These are phyloP conservation scores for Sebastes nivosus DNA, from an alignment of 2,797 vertebrate species.

Conservation along the genomic window DNA sequence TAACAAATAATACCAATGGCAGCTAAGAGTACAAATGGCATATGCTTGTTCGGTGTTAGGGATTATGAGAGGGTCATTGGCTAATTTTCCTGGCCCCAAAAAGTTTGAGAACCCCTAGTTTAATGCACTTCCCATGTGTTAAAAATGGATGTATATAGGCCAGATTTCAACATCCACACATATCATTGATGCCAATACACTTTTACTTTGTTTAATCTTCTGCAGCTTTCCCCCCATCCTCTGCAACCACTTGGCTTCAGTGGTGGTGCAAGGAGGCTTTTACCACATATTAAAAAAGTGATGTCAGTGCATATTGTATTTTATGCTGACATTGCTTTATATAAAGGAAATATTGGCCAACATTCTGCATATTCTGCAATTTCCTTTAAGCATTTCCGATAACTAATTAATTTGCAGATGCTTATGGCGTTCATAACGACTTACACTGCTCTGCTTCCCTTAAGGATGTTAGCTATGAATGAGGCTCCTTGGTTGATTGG, in stretches of 20 bases:
- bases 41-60: too few relatives aligned
- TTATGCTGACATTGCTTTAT: not conserved
- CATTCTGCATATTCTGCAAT: not conserved
- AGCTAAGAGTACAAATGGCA: too few relatives aligned
- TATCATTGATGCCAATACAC: not conserved
- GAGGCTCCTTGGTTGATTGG: not conserved
- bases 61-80: too few relatives aligned
- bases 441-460: not conserved
- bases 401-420: not conserved
- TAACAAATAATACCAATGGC: too few relatives aligned
- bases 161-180: not conserved
- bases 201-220: not conserved
- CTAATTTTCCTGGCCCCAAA: too few relatives aligned
- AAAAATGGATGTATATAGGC: not conserved
- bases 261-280: not conserved
- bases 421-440: not conserved
- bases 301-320: not conserved
- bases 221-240: not conserved
- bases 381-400: not conserved
- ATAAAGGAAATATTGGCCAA: not conserved
- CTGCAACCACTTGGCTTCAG: not conserved
- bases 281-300: not conserved
- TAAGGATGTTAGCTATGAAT: constrained; percentile 7
- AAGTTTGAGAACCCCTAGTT: too few relatives aligned
- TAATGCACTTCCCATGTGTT: not conserved